These are phyloP conservation scores for Mesocentrotus franciscanus DNA, from an alignment of 53 echinoderm and acorn worm genomes.

Conservation along the genomic window DNA sequence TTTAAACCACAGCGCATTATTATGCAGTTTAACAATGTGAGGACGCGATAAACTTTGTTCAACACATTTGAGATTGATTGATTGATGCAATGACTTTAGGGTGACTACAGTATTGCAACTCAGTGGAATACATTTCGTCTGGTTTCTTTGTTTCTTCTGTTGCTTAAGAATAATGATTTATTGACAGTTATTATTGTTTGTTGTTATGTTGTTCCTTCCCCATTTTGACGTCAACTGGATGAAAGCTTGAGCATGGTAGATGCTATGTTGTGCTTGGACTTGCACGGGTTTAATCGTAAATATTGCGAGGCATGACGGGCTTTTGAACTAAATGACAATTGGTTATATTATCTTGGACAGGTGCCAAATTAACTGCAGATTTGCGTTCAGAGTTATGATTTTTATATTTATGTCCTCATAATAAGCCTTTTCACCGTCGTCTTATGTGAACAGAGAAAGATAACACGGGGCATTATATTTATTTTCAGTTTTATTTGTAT, in stretches of 20 bases:
- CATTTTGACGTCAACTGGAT: background rate
- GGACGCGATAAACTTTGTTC: background rate
- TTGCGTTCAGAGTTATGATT: too few species aligned
- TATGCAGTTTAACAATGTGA: background rate
- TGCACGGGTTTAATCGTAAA: too few species aligned
- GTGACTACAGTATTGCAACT: constrained; percentile 34
- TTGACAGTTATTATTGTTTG: background rate
- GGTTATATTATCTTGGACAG: too few species aligned
- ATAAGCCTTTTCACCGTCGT: too few species aligned
- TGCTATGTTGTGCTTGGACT: too few species aligned
- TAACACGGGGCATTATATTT: too few species aligned
- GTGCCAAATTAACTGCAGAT: too few species aligned
- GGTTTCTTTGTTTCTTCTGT: background rate
- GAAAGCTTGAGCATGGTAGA: background rate
- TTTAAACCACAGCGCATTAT: background rate
- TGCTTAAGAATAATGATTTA: background rate
- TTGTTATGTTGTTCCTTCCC: background rate
- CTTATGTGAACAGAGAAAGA: too few species aligned
- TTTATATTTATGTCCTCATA: too few species aligned
- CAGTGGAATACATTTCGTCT: background rate
- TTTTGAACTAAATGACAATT: too few species aligned
- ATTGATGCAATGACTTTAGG: constrained; percentile 3
- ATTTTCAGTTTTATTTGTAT: too few species aligned
- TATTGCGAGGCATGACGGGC: too few species aligned
- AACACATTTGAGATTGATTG: background rate